Conservation (phyloP, 2,888 invertebrate genomes). For the Tiliacea citrago region DNA sequence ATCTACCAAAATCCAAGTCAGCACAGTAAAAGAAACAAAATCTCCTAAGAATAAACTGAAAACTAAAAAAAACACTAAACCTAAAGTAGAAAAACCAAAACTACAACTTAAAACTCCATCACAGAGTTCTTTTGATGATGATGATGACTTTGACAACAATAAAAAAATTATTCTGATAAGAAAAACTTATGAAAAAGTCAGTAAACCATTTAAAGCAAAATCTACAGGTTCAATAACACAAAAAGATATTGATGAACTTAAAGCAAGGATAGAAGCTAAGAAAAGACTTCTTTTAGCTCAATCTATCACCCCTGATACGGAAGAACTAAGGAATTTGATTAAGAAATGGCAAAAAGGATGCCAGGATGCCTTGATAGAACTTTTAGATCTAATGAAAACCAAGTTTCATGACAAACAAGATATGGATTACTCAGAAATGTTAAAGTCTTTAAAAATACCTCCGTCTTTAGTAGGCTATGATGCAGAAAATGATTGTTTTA, state of each 20-base stretch:
- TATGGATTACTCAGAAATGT: slow-evolving; percentile 87
- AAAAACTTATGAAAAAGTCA: slow-evolving; percentile 82
- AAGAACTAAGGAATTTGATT: slow-evolving; percentile 86
- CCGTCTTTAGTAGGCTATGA: slow-evolving; percentile 87
- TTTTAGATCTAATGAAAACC: slow-evolving; percentile 85
- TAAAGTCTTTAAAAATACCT: slow-evolving; percentile 88
- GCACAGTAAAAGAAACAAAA: slow-evolving; percentile 68
- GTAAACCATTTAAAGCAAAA: slow-evolving; percentile 80
- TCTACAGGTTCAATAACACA: slow-evolving; percentile 87
- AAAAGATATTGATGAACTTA: slow-evolving; percentile 84
- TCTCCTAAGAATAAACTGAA: slow-evolving; percentile 69
- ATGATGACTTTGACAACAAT: slow-evolving; percentile 77
- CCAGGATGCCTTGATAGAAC: slow-evolving; percentile 87
- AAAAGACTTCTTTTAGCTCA: slow-evolving; percentile 82
- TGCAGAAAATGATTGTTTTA: slow-evolving; percentile 87
- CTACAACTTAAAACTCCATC: slow-evolving; percentile 63
- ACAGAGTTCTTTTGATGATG: slow-evolving; percentile 79
- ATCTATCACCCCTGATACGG: slow-evolving; percentile 83
- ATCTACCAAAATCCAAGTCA: slow-evolving; percentile 50
- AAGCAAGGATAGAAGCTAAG: slow-evolving; percentile 83
- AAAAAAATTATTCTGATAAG: slow-evolving; percentile 82
- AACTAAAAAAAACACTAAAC: slow-evolving; percentile 59
- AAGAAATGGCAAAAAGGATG: slow-evolving; percentile 90
- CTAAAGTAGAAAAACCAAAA: slow-evolving; percentile 50
- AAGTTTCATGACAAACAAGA: slow-evolving; percentile 82